Evolutionary conservation across 2,797 vertebrate species (phyloP).

Genomic region (Smutsia temminckii): DNA sequence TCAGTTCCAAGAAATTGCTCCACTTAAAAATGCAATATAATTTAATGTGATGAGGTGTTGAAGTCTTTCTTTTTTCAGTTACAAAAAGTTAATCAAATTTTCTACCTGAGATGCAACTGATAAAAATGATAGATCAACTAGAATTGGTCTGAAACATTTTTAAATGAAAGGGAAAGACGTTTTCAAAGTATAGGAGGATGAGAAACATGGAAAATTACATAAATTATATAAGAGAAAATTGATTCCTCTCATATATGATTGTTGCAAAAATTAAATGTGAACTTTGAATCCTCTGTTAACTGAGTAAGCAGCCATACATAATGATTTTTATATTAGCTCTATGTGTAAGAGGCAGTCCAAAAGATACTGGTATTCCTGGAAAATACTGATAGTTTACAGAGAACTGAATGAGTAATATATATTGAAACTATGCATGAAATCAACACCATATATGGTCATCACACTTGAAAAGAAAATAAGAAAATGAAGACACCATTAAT

Average conservation of each 20-base stretch:
- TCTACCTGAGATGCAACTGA: background rate
- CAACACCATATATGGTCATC: background rate
- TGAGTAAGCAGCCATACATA: background rate
- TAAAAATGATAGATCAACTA: background rate
- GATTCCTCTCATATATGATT: background rate
- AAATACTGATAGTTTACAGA: background rate
- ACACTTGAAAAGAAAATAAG: background rate
- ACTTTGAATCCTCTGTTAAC: background rate
- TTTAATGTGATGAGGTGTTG: background rate
- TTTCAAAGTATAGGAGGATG: background rate
- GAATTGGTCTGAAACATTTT: slow-evolving; percentile 21
- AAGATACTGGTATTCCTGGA: background rate
- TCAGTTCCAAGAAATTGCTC: background rate
- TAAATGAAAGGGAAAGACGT: background rate
- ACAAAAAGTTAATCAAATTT: background rate
- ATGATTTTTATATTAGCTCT: background rate
- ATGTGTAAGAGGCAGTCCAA: background rate
- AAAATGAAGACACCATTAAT: background rate
- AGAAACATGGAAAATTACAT: background rate
- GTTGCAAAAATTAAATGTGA: background rate
- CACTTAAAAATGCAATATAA: background rate
- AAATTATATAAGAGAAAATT: background rate
- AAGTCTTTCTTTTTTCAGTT: background rate
- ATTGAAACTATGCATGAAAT: background rate
- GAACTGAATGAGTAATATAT: background rate